Evolutionary conservation across 2,113 vertebrate genomes (phyloP), one percentile per base, ranked within the genome.

Genomic region (Pollimyrus isidori): DNA sequence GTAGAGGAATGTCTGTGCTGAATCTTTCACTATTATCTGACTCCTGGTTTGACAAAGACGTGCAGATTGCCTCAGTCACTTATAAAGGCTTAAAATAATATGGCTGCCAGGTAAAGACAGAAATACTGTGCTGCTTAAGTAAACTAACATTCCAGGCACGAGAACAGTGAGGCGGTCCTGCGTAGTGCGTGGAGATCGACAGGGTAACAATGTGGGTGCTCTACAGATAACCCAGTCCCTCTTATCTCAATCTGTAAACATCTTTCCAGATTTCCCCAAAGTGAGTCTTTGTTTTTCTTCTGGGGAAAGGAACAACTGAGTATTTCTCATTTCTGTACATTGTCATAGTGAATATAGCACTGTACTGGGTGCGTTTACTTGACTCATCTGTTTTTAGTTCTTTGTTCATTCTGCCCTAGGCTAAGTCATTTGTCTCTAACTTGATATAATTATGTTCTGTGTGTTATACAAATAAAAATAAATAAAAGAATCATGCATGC

Each of bases 391-490:
- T 89, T 46, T 45, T 11, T 26, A n/a, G 21, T 89, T n/a, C 76
- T 45, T 9, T 35, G 42, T 69, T 49, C 58, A 65, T 19, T n/a
- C 26, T 86, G 89, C 89, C 88, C 19, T 69, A 39, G 73, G 52
- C 88, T 88, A 89, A 86, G 62, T 87, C 88, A 53, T 86, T 88
- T 88, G 56, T 90, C 88, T 90, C 69, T 62, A 65, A 80, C 82
- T 58, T 91, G 76, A 88, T 49, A 87, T 87, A 48, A 53, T 65
- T 86, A 89, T 84, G 46, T 80, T 45, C 87, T 80, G 73, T 62
- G 73, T 90, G 42, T 69, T 30, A 30, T 69, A 69, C 62, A 69
- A 69, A 69, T 69, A 46, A 26, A 89, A 83, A 88, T 46, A 53
- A 88, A 69, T 69, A 69, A 30, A 30, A 30, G 62, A 69, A 30